These are phyloP conservation scores for Eurytoma californica DNA, from an alignment of 2,888 invertebrate genomes.

Conservation along the genomic window DNA sequence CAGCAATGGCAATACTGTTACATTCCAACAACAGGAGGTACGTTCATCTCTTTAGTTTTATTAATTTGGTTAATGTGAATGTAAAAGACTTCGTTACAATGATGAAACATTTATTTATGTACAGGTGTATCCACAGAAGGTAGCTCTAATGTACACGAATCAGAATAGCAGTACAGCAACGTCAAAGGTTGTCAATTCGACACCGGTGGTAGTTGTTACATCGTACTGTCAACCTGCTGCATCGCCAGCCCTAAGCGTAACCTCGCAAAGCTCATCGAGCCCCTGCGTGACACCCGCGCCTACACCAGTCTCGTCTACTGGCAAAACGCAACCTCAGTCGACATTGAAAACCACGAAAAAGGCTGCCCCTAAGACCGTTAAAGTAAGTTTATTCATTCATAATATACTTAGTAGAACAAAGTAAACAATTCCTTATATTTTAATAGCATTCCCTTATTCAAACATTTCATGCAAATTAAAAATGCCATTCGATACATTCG, in stretches of 20 bases:
- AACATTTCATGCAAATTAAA: background rate
- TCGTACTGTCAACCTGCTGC: conserved; percentile 78
- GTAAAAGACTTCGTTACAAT: too few species aligned
- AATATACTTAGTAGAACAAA: too few species aligned
- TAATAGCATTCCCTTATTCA: too few species aligned
- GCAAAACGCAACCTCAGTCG: conserved; percentile 64
- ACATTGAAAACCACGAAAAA: conserved; percentile 73
- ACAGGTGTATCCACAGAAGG: conserved; percentile 74
- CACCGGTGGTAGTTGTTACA: conserved; percentile 78
- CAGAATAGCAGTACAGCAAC: conserved; percentile 67
- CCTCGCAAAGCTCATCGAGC: conserved; percentile 79
- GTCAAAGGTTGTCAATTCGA: conserved; percentile 74
- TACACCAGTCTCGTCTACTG: conserved; percentile 72
- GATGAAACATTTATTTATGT: background rate
- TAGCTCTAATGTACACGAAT: conserved; percentile 78
- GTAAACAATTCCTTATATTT: background rate
- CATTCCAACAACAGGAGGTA: conserved; percentile 62
- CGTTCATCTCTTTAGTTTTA: conserved; percentile 47
- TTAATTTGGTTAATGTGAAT: too few species aligned
- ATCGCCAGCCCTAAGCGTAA: conserved; percentile 78
- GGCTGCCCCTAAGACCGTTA: conserved; percentile 78
- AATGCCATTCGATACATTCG: background rate
- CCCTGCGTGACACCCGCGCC: conserved; percentile 79
- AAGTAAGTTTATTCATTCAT: conserved; percentile 74
- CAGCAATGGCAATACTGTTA: conserved; percentile 64